These are phyloP conservation scores for Pygmarrhopalites habei DNA, from an alignment of 1,140 invertebrate species.

Conservation along the genomic window DNA sequence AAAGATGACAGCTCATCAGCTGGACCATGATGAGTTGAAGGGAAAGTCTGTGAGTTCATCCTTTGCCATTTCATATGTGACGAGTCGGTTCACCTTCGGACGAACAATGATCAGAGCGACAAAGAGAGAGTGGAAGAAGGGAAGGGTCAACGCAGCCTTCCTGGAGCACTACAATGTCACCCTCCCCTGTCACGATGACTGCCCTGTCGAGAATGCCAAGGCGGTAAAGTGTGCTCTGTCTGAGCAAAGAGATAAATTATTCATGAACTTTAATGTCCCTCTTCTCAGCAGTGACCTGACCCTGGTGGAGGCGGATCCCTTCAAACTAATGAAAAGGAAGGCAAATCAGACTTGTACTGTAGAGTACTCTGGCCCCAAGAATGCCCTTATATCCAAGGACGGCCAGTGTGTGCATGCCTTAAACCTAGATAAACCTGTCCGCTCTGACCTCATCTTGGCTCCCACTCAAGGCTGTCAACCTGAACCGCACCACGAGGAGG, in stretches of 20 bases:
- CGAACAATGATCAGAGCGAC: neutral
- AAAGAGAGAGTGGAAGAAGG: slow-evolving; percentile 1
- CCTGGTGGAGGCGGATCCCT: slow-evolving; percentile 20
- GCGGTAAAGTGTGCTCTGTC: neutral
- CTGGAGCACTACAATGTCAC: slow-evolving; percentile 15
- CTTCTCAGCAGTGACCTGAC: neutral
- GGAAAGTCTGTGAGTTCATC: neutral
- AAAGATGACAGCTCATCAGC: neutral
- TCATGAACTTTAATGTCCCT: slow-evolving; percentile 13
- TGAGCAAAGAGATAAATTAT: neutral
- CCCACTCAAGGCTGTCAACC: neutral
- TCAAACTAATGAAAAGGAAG: neutral
- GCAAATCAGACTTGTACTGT: slow-evolving; percentile 10
- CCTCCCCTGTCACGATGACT: slow-evolving; percentile 12
- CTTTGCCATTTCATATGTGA: slow-evolving; percentile 19
- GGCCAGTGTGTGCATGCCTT: neutral
- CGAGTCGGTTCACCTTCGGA: neutral
- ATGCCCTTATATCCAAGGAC: slow-evolving; percentile 10
- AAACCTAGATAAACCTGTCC: neutral
- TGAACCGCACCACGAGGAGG: neutral
- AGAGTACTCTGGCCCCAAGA: slow-evolving; percentile 8
- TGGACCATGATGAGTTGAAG: slow-evolving; percentile 15
- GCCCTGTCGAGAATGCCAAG: slow-evolving; percentile 3
- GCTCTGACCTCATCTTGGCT: neutral
- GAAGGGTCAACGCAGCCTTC: slow-evolving; percentile 2